Evolutionary conservation across 1,140 invertebrate genomes (phyloP), one percentile per base, ranked within the genome.

Genomic region (Luehdorfia chinensis): DNA sequence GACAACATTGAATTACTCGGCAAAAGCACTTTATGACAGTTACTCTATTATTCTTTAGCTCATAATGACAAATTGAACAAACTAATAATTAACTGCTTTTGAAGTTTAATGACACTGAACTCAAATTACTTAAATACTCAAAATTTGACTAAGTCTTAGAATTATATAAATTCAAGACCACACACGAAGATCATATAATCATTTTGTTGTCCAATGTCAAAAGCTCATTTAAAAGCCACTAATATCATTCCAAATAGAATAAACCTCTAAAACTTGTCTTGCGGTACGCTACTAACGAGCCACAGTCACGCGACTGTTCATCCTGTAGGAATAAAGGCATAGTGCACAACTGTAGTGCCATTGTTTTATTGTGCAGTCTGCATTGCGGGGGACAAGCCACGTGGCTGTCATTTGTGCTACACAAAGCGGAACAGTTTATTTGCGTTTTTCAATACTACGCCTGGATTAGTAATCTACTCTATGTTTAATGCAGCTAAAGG

Each of bases 311-410:
- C 76, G 75, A 85, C 66, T 67, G 66, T 74, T 75, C 62, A 65
- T 83, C 77, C 71, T 78, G 62, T 47, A 71, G 64, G 71, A 75
- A 80, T 84, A 79, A 76, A 75, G 75, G 55, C 62, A 49, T 61
- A 72, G 64, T 69, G 69, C 63, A 78, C 65, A 70, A 79, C 65
- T 71, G 70, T 62, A 53, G 57, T 47, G 58, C 62, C 59, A 81
- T 84, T 83, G 77, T 84, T 77, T 84, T 83, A 80, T 84, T 81
- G 77, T 84, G 77, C 73, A 75, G 71, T 62, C 81, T 86, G 81
- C 81, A 86, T 62, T 86, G 79, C 79, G 73, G 83, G 83, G 76
- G 78, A 72, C 66, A 53, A 18, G 79, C 75, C 83, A 86, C 83
- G 83, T 86, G 83, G 75, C 83, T 68, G 76, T 84, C 76, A 83